A percentile compares a stretch with the other conserved stretches of the same genome.
Evolutionary conservation across 2,888 invertebrate species (phyloP).

Genomic region (Elmis aenea): DNA sequence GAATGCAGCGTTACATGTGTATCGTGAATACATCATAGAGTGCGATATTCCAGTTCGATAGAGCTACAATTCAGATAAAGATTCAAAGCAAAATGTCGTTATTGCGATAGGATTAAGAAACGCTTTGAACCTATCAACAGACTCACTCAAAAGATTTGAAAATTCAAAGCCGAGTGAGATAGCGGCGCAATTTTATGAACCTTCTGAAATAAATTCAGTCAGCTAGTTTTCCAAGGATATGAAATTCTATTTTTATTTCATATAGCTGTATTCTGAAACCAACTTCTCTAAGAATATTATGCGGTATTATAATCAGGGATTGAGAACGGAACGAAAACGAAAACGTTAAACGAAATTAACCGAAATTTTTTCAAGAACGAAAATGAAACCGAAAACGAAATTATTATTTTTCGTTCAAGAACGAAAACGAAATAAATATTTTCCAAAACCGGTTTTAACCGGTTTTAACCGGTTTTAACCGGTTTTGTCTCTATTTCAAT

Average conservation of each 20-base stretch:
- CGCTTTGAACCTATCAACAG: slow-evolving; percentile 21
- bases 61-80: slow-evolving; percentile 22
- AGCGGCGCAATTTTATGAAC: slow-evolving; percentile 17
- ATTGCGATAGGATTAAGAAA: slow-evolving; percentile 25
- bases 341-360: too few relatives aligned
- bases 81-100: slow-evolving; percentile 24
- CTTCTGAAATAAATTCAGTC: slow-evolving; percentile 21
- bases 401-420: too few relatives aligned
- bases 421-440: too few relatives aligned
- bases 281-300: slow-evolving; percentile 18
- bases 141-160: slow-evolving; percentile 13
- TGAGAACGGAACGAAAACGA: too few relatives aligned
- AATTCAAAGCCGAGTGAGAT: slow-evolving; percentile 18
- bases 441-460: too few relatives aligned
- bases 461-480: too few relatives aligned
- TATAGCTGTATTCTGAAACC: slow-evolving; percentile 15
- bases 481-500: too few relatives aligned
- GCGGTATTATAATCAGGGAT: slow-evolving; percentile 20
- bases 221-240: slow-evolving; percentile 24
- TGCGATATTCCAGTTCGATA: slow-evolving; percentile 24
- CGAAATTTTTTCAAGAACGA: too few relatives aligned
- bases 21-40: slow-evolving; percentile 24
- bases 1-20: slow-evolving; percentile 23
- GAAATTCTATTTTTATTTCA: slow-evolving; percentile 24
- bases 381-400: too few relatives aligned